A percentile compares a stretch with the other conserved stretches of the same genome.
These are phyloP conservation scores for Acrossocheilus fasciatus DNA, from an alignment of 2,797 vertebrate species.

Conservation along the genomic window DNA sequence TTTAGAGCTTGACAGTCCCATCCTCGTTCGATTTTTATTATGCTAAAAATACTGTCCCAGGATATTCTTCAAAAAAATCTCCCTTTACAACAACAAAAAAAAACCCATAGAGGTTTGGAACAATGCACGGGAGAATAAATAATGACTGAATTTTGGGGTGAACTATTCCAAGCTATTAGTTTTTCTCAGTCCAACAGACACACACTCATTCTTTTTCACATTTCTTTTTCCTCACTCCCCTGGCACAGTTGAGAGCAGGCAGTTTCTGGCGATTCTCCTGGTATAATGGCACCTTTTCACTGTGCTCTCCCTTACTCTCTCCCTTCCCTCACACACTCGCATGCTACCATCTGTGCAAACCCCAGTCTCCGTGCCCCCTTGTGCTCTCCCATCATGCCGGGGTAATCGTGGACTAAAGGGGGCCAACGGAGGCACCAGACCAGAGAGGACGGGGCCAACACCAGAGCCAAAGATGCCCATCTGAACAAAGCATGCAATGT, in stretches of 20 bases:
- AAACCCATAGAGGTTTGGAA: neutral
- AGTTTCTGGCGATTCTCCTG: conserved; percentile 69
- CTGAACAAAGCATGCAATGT: conserved; percentile 34
- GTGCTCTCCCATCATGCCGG: conserved; percentile 36
- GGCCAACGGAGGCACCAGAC: conserved; percentile 27
- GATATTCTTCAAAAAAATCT: neutral
- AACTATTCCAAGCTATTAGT: conserved; percentile 23
- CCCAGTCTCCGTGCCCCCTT: conserved; percentile 37
- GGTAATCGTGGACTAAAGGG: conserved; percentile 33
- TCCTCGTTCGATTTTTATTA: neutral
- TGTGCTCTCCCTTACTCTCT: conserved; percentile 17
- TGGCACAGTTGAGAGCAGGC: conserved; percentile 42
- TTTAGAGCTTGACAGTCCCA: neutral
- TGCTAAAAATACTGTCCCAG: neutral
- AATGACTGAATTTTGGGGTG: neutral
- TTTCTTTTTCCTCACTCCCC: conserved; percentile 37
- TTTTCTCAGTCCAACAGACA: conserved; percentile 24
- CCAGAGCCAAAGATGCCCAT: conserved; percentile 26
- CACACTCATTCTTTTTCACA: neutral
- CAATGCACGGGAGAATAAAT: neutral
- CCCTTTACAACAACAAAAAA: neutral
- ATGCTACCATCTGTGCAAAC: conserved; percentile 48
- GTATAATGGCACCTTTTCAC: conserved; percentile 74
- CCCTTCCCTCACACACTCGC: conserved; percentile 12
- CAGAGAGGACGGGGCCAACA: conserved; percentile 5